A percentile compares a stretch with the other conserved stretches of the same genome.
Evolutionary conservation across 2,797 vertebrate species (phyloP).

Genomic region (Tinamus major): DNA sequence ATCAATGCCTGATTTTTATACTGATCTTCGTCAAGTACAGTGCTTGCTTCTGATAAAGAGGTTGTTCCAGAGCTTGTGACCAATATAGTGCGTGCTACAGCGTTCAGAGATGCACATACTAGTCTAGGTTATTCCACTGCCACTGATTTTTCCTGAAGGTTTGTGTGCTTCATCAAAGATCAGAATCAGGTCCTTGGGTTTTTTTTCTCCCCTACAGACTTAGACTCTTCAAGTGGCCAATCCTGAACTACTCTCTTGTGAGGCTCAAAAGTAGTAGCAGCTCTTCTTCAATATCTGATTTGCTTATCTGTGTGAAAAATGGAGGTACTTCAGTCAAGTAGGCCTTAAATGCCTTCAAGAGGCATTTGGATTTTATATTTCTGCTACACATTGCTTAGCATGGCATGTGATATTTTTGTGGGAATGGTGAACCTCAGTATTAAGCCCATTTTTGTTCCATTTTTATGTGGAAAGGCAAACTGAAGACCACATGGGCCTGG

Average conservation of each 20-base stretch:
- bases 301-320: not conserved
- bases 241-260: conserved; percentile 1
- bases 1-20: not conserved
- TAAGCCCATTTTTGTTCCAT: conserved; percentile 37
- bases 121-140: not conserved
- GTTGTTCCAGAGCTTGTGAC: not conserved
- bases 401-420: not conserved
- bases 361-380: conserved; percentile 39
- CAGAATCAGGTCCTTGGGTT: not conserved
- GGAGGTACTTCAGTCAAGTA: not conserved
- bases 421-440: not conserved
- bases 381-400: conserved; percentile 17
- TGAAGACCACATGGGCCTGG: conserved; percentile 30
- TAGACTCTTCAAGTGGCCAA: conserved; percentile 9
- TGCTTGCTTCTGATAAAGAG: not conserved
- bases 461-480: conserved; percentile 52
- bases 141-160: not conserved
- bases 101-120: not conserved
- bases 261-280: conserved; percentile 22
- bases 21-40: conserved; percentile 32
- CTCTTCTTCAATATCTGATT: not conserved
- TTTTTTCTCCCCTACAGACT: not conserved
- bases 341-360: not conserved
- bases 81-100: not conserved
- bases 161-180: conserved; percentile 45